Percentiles rank a stretch among this genome's conserved stretches.
Evolutionary conservation across 2,113 vertebrate species (phyloP).

Genomic region (Coracopsis vasa): DNA sequence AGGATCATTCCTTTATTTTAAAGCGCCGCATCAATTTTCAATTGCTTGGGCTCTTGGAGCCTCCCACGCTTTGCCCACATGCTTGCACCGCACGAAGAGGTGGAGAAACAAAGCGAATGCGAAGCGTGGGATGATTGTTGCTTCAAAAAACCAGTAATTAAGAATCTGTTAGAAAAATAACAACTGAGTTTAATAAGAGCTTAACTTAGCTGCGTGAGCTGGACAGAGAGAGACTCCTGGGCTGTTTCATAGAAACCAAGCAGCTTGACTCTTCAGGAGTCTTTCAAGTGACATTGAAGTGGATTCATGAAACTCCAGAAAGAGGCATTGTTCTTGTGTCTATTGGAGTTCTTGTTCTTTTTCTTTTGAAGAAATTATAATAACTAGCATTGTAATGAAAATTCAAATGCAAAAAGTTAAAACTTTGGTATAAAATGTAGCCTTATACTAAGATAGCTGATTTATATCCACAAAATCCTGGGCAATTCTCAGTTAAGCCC

Average conservation of each 20-base stretch:
- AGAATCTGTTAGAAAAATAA: slow-evolving; percentile 67
- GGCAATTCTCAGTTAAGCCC: background rate
- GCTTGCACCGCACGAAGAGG: slow-evolving; percentile 46
- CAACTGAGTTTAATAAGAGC: slow-evolving; percentile 63
- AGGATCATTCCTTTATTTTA: slow-evolving; percentile 71
- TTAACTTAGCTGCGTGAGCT: slow-evolving; percentile 61
- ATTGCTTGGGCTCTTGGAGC: slow-evolving; percentile 58
- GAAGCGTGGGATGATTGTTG: slow-evolving; percentile 60
- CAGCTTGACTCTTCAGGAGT: background rate
- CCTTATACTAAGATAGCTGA: background rate
- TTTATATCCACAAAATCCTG: background rate
- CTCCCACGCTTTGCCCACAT: slow-evolving; percentile 68
- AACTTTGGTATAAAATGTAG: background rate
- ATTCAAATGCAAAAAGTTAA: background rate
- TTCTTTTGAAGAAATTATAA: background rate
- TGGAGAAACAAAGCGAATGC: slow-evolving; percentile 50
- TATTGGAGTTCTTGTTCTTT: background rate
- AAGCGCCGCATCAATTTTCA: slow-evolving; percentile 47
- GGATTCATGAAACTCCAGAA: slow-evolving; percentile 27
- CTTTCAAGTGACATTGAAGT: slow-evolving; percentile 53
- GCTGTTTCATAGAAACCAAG: slow-evolving; percentile 26
- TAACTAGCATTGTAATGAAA: background rate
- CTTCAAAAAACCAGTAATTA: slow-evolving; percentile 64
- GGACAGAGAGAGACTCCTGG: slow-evolving; percentile 37
- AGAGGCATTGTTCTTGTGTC: slow-evolving; percentile 37